Conservation (phyloP, 2,888 invertebrate genomes). For the Megaustenia siamemsis region DNA sequence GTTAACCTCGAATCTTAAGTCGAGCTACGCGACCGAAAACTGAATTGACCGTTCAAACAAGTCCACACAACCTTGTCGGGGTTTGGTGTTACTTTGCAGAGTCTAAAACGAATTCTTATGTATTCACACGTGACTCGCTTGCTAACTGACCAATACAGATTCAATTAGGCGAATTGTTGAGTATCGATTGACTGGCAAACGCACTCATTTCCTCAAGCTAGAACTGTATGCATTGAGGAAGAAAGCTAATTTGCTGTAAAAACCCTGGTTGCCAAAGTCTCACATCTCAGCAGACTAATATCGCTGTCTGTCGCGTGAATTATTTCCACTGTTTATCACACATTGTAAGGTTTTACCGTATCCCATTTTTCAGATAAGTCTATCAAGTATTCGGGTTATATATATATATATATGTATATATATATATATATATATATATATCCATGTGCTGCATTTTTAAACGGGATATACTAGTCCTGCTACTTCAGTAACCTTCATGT, state of each 20-base stretch:
- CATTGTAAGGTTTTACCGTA: too few relatives aligned
- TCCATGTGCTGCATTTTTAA: too few relatives aligned
- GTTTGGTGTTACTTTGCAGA: not conserved
- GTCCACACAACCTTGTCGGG: not conserved
- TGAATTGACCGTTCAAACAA: not conserved
- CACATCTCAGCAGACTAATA: too few relatives aligned
- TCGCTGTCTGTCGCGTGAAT: too few relatives aligned
- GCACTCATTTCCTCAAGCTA: conserved; percentile 11
- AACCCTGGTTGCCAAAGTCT: not conserved
- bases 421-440: not conserved
- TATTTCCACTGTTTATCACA: too few relatives aligned
- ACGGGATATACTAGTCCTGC: too few relatives aligned
- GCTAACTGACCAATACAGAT: conserved; percentile 35
- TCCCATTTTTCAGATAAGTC: not conserved
- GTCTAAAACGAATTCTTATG: conserved; percentile 19
- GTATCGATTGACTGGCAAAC: conserved; percentile 41
- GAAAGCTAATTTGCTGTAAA: not conserved
- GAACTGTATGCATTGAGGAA: not conserved
- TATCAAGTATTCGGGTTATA: not conserved
- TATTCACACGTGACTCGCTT: conserved; percentile 21
- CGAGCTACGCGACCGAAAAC: not conserved
- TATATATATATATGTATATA: not conserved
- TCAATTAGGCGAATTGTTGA: conserved; percentile 17
- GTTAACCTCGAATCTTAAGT: not conserved
- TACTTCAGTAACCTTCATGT: too few relatives aligned